Percentiles rank a stretch among this genome's conserved stretches.
Evolutionary conservation across 2,113 vertebrate species (phyloP).

Genomic region (Aegotheles bennettii): DNA sequence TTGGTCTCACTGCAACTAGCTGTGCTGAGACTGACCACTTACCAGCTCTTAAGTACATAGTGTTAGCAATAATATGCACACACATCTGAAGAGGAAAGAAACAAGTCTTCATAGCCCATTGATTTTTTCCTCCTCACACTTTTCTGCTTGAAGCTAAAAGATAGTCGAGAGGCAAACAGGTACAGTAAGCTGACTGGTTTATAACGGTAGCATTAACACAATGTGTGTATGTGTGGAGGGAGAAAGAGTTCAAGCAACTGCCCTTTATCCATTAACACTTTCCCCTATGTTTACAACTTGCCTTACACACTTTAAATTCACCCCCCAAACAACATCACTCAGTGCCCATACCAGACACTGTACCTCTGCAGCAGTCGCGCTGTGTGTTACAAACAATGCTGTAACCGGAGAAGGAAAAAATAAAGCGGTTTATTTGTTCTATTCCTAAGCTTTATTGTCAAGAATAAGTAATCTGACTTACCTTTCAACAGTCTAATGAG

Average conservation of each 20-base stretch:
- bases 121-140: neutral
- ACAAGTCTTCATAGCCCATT: neutral
- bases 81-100: neutral
- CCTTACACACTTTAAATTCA: neutral
- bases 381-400: neutral
- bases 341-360: neutral
- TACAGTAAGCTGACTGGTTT: neutral
- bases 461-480: neutral
- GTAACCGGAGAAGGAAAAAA: neutral
- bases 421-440: neutral
- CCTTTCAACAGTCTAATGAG: neutral
- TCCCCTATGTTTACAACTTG: neutral
- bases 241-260: neutral
- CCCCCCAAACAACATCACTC: neutral
- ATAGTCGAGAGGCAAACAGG: neutral
- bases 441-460: neutral
- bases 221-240: accelerated
- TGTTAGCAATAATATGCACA: neutral
- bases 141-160: neutral
- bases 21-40: neutral
- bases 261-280: neutral
- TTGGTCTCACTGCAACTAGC: neutral
- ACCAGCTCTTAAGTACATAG: neutral
- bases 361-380: neutral
- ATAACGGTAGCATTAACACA: neutral